These are phyloP conservation scores for Threskiornis aethiopicus DNA, from an alignment of 2,797 vertebrate genomes.

Conservation along the genomic window DNA sequence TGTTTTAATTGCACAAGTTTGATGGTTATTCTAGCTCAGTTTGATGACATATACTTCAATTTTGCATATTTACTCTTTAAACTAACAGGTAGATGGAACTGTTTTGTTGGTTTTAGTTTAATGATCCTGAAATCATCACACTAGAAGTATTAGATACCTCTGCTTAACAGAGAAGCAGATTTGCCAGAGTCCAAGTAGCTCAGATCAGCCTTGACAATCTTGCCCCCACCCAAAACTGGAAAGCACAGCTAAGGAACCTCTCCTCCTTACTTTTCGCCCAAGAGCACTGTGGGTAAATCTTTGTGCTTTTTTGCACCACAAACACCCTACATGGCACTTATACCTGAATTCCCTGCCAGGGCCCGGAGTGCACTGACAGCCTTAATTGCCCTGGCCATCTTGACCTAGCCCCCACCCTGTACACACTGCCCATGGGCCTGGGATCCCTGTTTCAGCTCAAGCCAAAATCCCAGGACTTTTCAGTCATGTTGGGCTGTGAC, in stretches of 20 bases:
- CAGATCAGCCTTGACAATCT: background rate
- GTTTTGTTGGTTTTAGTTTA: background rate
- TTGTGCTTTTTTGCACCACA: background rate
- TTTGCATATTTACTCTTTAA: background rate
- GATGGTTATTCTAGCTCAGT: background rate
- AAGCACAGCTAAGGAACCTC: background rate
- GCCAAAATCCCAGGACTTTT: background rate
- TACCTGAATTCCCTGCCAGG: background rate
- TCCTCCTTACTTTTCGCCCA: background rate
- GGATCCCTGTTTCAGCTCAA: background rate
- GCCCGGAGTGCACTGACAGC: accelerated
- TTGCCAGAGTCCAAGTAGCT: background rate
- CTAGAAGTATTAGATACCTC: background rate
- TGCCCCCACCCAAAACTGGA: background rate
- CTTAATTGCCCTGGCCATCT: background rate
- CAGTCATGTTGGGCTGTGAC: background rate
- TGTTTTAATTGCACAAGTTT: background rate
- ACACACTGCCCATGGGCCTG: background rate
- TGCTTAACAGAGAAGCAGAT: background rate
- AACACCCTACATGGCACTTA: background rate
- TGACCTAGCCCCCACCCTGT: background rate
- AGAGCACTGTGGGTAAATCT: background rate
- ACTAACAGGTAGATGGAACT: background rate
- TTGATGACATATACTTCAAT: background rate
- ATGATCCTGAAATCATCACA: background rate